These are phyloP conservation scores for Drosophila gunungcola DNA, from an alignment of 1,140 invertebrate species.

Conservation along the genomic window DNA sequence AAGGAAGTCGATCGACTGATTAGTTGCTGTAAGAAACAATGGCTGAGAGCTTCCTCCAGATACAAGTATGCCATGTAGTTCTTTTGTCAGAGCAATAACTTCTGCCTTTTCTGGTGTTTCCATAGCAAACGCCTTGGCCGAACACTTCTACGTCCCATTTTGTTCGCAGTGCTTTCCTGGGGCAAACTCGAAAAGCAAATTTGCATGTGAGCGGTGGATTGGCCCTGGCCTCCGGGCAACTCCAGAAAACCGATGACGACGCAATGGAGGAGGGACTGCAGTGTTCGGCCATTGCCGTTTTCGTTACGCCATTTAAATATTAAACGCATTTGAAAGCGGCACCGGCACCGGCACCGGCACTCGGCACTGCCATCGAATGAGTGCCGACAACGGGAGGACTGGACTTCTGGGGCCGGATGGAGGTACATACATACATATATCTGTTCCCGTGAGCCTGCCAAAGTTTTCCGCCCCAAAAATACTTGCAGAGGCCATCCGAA, in stretches of 20 bases:
- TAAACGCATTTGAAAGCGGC: constrained; percentile 60
- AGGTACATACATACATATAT: background rate
- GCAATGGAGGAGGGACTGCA: constrained; percentile 2
- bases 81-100: too few relatives aligned
- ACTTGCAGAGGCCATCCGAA: constrained; percentile 6
- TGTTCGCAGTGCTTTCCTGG: constrained; percentile 1
- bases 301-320: constrained; percentile 50
- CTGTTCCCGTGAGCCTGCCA: constrained; percentile 35
- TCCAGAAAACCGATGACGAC: constrained; percentile 18
- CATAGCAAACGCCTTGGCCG: too few relatives aligned
- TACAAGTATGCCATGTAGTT: too few relatives aligned
- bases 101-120: too few relatives aligned
- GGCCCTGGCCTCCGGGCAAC: constrained; percentile 21
- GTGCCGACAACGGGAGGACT: constrained; percentile 11
- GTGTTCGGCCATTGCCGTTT: constrained; percentile 42
- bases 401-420: background rate
- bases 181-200: constrained; percentile 28
- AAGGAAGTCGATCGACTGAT: too few relatives aligned
- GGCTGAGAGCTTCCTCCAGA: too few relatives aligned
- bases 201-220: constrained; percentile 42
- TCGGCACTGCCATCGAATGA: constrained; percentile 33
- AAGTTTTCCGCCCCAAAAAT: constrained; percentile 20
- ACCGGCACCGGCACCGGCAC: constrained; percentile 45
- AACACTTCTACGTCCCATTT: background rate
- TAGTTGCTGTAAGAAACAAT: too few relatives aligned